phyloP scores from a whole-genome alignment of 1,140 invertebrate species.

The Nebria ingens region DNA sequence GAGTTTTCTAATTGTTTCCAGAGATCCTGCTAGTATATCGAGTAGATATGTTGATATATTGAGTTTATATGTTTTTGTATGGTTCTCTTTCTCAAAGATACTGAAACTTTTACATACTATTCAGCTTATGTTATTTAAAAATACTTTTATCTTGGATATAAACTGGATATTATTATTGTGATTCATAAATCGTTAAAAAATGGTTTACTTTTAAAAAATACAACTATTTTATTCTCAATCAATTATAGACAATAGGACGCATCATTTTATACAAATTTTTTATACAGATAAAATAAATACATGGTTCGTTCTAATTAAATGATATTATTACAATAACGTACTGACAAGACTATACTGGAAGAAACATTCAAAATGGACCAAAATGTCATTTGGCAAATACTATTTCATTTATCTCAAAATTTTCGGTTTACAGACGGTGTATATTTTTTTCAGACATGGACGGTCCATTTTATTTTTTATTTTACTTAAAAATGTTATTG shows the following conservation, averaged over 20 bases:
- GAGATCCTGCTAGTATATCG: too few species aligned
- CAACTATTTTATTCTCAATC: slow-evolving; percentile 5
- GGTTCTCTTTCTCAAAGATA: too few species aligned
- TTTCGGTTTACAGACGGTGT: background rate
- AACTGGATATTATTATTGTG: too few species aligned
- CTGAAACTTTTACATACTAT: too few species aligned
- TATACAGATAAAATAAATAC: slow-evolving; percentile 10
- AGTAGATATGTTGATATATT: too few species aligned
- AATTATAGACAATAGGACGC: slow-evolving; percentile 7
- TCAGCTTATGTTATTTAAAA: too few species aligned
- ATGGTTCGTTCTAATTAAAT: background rate
- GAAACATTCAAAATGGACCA: slow-evolving; percentile 5
- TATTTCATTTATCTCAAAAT: background rate
- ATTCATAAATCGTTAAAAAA: too few species aligned
- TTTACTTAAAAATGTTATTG: background rate
- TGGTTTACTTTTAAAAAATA: slow-evolving; percentile 2
- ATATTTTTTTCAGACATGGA: background rate
- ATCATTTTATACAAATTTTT: slow-evolving; percentile 9
- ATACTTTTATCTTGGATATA: too few species aligned
- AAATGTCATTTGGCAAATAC: slow-evolving; percentile 9
- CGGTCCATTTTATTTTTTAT: slow-evolving; percentile 7
- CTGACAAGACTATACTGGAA: slow-evolving; percentile 9
- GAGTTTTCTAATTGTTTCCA: too few species aligned
- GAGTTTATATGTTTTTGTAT: too few species aligned
- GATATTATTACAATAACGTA: slow-evolving; percentile 2